Evolutionary conservation across 2,888 invertebrate species (phyloP).

Genomic region (Acanthoscelides obtectus): DNA sequence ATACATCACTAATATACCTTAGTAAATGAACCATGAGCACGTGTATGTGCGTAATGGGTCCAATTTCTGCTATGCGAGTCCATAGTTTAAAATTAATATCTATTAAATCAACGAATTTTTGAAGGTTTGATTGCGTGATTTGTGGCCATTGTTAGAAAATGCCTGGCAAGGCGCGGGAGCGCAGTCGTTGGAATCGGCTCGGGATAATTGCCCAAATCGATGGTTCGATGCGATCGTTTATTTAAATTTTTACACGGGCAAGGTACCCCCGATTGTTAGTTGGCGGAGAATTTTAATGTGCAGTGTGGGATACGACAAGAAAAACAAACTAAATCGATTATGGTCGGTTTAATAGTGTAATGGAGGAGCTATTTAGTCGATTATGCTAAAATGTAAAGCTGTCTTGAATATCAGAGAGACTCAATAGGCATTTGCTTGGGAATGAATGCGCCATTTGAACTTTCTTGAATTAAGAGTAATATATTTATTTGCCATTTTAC

Average conservation of each 20-base stretch:
- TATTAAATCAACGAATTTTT: conserved; percentile 17
- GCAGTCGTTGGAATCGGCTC: not conserved
- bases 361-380: not conserved
- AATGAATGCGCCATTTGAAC: no score
- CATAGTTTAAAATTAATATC: conserved; percentile 19
- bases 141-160: conserved; percentile 14
- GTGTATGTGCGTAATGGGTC: not conserved
- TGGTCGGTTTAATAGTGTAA: not conserved
- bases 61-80: not conserved
- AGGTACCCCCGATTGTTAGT: not conserved
- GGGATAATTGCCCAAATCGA: not conserved
- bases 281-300: not conserved
- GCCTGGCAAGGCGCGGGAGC: conserved; percentile 4
- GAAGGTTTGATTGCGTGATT: conserved; percentile 23
- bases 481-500: no score
- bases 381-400: not conserved
- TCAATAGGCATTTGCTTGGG: no score
- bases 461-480: no score
- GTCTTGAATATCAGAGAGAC: not conserved
- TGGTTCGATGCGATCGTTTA: not conserved
- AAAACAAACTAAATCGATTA: not conserved
- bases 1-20: no score
- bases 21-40: not conserved
- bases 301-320: not conserved
- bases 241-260: not conserved